phyloP scores from a whole-genome alignment of 35 echinoderm and acorn worm species.

The Stichopus chloronotus region DNA sequence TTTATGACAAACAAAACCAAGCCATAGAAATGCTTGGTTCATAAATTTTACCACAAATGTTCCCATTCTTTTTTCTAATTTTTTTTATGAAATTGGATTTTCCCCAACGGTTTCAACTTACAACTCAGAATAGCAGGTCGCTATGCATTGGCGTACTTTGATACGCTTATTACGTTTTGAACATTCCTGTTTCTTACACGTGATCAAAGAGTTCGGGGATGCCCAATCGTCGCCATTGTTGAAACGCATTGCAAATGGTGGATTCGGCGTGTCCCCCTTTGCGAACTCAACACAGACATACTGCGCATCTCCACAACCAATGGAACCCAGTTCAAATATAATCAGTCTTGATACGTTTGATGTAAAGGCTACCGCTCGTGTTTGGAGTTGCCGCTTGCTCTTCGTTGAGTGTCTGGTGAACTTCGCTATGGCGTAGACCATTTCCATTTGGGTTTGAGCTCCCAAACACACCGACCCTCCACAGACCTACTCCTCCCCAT shows the following conservation, averaged over 20 bases:
- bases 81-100: too few species aligned
- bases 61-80: too few species aligned
- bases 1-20: too few species aligned
- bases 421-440: slow-evolving; percentile 60
- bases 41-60: too few species aligned
- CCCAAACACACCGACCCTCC: slow-evolving; percentile 76
- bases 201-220: not conserved
- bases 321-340: slow-evolving; percentile 27
- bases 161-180: too few species aligned
- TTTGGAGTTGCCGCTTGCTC: slow-evolving; percentile 24
- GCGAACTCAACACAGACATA: slow-evolving; percentile 28
- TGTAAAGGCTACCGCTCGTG: not conserved
- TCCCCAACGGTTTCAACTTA: too few species aligned
- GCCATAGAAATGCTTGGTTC: too few species aligned
- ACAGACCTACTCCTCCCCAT: slow-evolving; percentile 62
- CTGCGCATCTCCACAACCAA: not conserved
- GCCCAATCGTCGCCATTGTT: not conserved
- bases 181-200: not conserved
- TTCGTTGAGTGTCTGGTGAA: slow-evolving; percentile 69
- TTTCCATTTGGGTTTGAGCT: slow-evolving; percentile 74
- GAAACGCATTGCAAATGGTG: slow-evolving; percentile 10
- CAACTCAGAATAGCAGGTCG: too few species aligned
- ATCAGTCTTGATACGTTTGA: slow-evolving; percentile 27
- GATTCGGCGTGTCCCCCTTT: slow-evolving; percentile 27
- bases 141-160: too few species aligned